Conservation (phyloP, 2,797 vertebrate genomes). For the Sebastes trivittatus region DNA sequence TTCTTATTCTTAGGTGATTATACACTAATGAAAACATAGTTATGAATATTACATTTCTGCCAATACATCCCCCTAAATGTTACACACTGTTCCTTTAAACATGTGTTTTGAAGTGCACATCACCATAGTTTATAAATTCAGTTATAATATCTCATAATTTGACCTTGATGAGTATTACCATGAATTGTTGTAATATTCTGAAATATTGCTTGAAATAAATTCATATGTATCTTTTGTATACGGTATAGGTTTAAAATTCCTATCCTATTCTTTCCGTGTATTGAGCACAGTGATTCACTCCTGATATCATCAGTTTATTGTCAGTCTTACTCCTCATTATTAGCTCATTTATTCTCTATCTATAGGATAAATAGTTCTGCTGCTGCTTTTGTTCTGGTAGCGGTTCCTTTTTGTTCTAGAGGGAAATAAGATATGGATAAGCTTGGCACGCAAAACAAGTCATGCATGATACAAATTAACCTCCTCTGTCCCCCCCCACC, state of each 20-base stretch:
- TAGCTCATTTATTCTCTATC: not conserved
- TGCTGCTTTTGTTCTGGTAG: conserved; percentile 12
- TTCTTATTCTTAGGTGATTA: no score
- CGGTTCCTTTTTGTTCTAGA: conserved; percentile 1
- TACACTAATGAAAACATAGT: no score
- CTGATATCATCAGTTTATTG: not conserved
- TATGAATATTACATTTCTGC: no score
- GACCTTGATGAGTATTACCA: no score
- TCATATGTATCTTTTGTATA: not conserved
- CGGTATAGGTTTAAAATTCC: not conserved
- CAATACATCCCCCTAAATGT: no score
- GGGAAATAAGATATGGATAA: conserved; percentile 73
- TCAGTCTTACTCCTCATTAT: not conserved
- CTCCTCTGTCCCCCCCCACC: conserved; percentile 43
- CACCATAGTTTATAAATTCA: not conserved
- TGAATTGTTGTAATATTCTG: not conserved
- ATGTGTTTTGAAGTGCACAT: no score
- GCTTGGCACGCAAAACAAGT: conserved; percentile 74
- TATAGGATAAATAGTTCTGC: conserved; percentile 9
- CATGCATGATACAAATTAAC: conserved; percentile 74
- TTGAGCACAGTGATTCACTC: not conserved
- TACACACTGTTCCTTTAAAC: no score
- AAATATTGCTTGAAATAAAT: not conserved
- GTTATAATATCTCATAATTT: not conserved
- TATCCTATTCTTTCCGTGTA: not conserved